Percentiles rank a stretch among this genome's conserved stretches.
These are phyloP conservation scores for Aspiorhynchus laticeps DNA, from an alignment of 2,113 vertebrate species.

Conservation along the genomic window DNA sequence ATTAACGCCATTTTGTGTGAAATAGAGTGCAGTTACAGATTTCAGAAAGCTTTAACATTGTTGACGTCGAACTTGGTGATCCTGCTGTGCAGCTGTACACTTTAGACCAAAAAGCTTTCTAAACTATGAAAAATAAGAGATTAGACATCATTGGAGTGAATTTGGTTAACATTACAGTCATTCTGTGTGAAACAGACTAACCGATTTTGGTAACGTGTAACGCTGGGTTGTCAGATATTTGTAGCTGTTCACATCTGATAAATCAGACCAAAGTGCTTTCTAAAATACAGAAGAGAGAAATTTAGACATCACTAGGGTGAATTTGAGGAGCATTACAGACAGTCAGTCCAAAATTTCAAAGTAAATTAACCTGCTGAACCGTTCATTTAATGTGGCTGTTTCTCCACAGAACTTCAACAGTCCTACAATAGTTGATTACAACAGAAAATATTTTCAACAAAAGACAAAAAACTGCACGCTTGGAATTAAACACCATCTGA, in stretches of 20 bases:
- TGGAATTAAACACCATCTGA: not conserved
- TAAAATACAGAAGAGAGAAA: not conserved
- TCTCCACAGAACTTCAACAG: not conserved
- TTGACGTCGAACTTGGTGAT: not conserved
- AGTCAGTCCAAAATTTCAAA: not conserved
- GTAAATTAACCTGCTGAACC: not conserved
- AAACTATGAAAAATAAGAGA: not conserved
- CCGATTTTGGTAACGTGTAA: not conserved
- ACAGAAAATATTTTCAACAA: not conserved
- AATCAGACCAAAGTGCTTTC: not conserved
- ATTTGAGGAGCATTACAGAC: not conserved
- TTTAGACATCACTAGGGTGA: not conserved
- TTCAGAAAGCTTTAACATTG: not conserved
- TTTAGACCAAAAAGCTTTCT: not conserved
- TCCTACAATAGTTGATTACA: not conserved
- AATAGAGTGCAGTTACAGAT: not conserved
- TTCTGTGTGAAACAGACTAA: not conserved
- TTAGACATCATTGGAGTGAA: not conserved
- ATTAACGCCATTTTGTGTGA: not conserved
- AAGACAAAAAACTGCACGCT: not conserved
- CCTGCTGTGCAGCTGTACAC: not conserved
- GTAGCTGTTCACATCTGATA: not conserved
- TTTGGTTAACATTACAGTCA: not conserved
- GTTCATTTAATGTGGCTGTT: not conserved
- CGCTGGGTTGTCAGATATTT: not conserved